Conservation (phyloP, 2,113 vertebrate species). For the Lanius collurio region DNA sequence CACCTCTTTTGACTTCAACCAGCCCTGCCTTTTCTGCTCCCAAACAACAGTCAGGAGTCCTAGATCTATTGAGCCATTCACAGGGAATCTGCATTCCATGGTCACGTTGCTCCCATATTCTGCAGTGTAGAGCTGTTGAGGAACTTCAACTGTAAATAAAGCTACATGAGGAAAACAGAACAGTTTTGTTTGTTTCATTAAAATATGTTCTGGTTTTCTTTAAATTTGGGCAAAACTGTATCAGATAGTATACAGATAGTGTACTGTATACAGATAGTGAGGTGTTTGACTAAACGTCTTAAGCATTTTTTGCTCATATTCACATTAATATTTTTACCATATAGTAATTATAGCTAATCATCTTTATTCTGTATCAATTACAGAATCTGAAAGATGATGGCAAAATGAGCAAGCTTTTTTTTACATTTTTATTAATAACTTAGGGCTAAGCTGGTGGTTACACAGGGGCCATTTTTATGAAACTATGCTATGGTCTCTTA, state of each 20-base stretch:
- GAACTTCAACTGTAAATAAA: conserved; percentile 81
- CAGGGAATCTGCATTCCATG: conserved; percentile 82
- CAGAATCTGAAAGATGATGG: background rate
- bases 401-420: background rate
- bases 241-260: background rate
- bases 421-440: background rate
- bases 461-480: background rate
- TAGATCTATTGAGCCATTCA: background rate
- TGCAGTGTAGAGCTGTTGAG: conserved; percentile 58
- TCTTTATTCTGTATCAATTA: background rate
- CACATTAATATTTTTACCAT: background rate
- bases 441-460: background rate
- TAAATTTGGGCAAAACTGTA: background rate
- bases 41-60: conserved; percentile 74
- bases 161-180: conserved; percentile 52
- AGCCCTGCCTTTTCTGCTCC: conserved; percentile 49
- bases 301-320: background rate
- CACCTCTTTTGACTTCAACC: conserved; percentile 49
- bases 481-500: background rate
- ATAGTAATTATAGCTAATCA: background rate
- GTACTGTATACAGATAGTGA: background rate
- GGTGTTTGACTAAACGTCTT: background rate
- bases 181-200: background rate
- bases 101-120: conserved; percentile 70
- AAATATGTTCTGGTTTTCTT: background rate